Base-by-base conservation (phyloP, 2,113 vertebrate genomes). In the Psilopogon haemacephalus region DNA sequence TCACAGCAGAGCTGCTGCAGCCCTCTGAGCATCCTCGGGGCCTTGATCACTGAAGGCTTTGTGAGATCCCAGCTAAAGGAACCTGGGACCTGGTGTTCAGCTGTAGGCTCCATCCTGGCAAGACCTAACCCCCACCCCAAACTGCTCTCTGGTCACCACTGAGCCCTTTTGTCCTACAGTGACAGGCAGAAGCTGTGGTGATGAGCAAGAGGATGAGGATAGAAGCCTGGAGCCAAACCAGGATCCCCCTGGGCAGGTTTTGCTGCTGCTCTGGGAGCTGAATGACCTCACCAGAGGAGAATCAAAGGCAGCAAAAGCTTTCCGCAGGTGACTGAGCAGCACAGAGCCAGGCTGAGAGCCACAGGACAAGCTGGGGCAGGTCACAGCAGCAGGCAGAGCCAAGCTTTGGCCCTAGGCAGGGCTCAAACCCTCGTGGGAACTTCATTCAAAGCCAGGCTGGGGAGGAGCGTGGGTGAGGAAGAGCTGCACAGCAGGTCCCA, bases 271-370 rank as follows among this genome's bases (percentile, higher is more conserved):
- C 67, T 86, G 0, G 9, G 81, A 67, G 80, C n/a, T 15, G 73
- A 81, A 78, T 96, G 94, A 95, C 68, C 95, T 95, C 96, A 95
- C 1, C 4, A 4, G 76, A 74, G 88, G 88, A 83, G 56, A 76
- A 93, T 81, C 90, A 77, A 71, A 84, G 73, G 90, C n/a, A n/a
- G n/a, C n/a, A n/a, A n/a, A n/a, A n/a, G n/a, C 60, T 72, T 65
- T 89, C 6, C 89, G 94, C 95, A 96, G 96, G 96, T 96, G 94
- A 90, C 94, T 94, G 90, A 94, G 70, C 20, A 78, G n/a, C n/a
- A 23, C 58, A 72, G 67, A 86, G 94, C 95, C 95, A 96, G 84
- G 90, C 73, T 79, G 92, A 84, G 95, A 90, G 32, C 46, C 8
- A 1, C 0, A 4, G 90, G 84, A 90, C 62, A 68, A 2, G 96